A percentile compares a stretch with the other conserved stretches of the same genome.
Conservation (phyloP, 1,140 invertebrate species). For the Aphaenogaster ashmeadi region DNA sequence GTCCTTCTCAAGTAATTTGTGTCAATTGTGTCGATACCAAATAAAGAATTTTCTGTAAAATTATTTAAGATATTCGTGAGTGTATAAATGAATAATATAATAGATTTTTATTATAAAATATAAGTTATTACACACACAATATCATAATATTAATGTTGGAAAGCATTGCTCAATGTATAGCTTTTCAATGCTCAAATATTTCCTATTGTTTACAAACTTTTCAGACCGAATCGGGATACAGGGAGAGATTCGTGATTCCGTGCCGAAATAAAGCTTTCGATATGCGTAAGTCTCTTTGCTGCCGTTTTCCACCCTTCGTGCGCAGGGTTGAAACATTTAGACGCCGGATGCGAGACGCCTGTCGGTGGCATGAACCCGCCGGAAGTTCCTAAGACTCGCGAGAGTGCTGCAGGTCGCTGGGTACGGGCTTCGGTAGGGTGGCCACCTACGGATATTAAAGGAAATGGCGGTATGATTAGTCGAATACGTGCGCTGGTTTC, state of each 20-base stretch:
- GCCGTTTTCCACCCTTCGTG: slow-evolving; percentile 50
- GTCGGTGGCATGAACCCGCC: slow-evolving; percentile 82
- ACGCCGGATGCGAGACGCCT: slow-evolving; percentile 80
- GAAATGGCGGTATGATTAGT: slow-evolving; percentile 88
- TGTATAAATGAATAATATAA: background rate
- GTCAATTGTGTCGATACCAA: too few relatives aligned
- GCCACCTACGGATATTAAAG: slow-evolving; percentile 87
- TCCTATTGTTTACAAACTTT: background rate
- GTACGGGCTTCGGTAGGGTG: slow-evolving; percentile 67
- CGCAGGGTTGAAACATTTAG: slow-evolving; percentile 82
- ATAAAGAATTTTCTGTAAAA: too few relatives aligned
- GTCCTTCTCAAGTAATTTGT: too few relatives aligned
- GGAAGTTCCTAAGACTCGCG: slow-evolving; percentile 85
- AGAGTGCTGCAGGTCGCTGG: slow-evolving; percentile 76
- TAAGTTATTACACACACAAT: background rate
- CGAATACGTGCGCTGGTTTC: slow-evolving; percentile 86
- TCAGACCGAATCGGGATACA: background rate
- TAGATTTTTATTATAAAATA: background rate
- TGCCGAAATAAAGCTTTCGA: slow-evolving; percentile 42
- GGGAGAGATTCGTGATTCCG: background rate
- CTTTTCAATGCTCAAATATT: background rate
- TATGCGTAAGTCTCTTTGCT: slow-evolving; percentile 29
- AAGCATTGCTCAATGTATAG: background rate
- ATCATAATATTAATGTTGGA: background rate
- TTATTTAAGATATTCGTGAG: background rate